Evolutionary conservation across 2,888 invertebrate genomes (phyloP), one percentile per base, ranked within the genome.

Genomic region (Drosophila subquinaria): DNA sequence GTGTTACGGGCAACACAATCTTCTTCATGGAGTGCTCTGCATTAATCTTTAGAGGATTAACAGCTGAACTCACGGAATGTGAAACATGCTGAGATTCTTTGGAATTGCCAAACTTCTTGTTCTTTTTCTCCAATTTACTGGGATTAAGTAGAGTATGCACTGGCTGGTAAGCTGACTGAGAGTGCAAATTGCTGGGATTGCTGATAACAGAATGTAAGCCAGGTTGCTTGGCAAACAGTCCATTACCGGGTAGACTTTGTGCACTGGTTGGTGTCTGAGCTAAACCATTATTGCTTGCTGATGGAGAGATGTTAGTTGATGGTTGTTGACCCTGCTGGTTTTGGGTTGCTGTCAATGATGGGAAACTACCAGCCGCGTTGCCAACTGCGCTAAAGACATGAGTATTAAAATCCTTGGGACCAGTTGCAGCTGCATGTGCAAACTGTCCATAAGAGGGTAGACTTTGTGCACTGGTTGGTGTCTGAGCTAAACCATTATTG

Each of bases 331-430:
- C 47, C 15, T 27, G 57, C 15, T 47, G 57, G 27, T n/a, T 35
- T 23, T 15, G 13, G 45, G 63, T 63, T 64, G 56, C 27, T 45
- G 62, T 38, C 53, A 23, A 35, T 2, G 62, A 30, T 62, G 62
- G 15, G 1, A 30, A 33, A 13, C 50, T 38, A 38, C 6, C 50
- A 33, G 33, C 52, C 20, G 64, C 43, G 36, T 65, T 65, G 59
- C 64, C 59, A 65, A 43, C 51, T 65, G 57, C 30, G 42, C 35
- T 48, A 48, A 59, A 66, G 3, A 23, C 33, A 23, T 55, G 38
- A 20, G 35, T 45, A 2, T 55, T 50, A 11, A 69, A n/a, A 20
- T 69, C 59, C 51, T 68, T 62, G 1, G 17, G n/a, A 0, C 48
- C 68, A 9, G 47, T 30, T 11, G 42, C 0, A n/a, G 52, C 60